Base-by-base conservation (phyloP, 2,797 vertebrate genomes). In the Acrossocheilus wenchowensis region DNA sequence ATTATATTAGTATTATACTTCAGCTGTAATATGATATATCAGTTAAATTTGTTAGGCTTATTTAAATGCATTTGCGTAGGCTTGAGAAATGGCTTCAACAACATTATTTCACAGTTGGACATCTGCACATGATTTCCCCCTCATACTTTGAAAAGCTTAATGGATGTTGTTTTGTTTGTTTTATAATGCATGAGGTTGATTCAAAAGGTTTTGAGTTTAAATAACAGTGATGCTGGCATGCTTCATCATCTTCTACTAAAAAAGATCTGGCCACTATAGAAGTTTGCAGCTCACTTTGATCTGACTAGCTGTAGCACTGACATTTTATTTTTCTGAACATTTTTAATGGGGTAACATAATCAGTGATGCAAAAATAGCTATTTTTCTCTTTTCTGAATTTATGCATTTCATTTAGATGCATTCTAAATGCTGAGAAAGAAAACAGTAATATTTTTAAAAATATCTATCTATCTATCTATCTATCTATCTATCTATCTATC, bases 111-210 rank as follows among this genome's bases (percentile, higher is more conserved):
- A 81, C 41, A 26, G 14, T 48, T 15, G 41, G 72, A 34, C 34
- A 52, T 84, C 41, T 48, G 43, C 43, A 36, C 8, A n/a, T 14
- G 9, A 17, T 48, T 66, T 62, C 6, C 3, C 11, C 41, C 23
- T 64, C 21, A 2, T 26, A 41, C 23, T 71, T 52, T 50, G 71
- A 50, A 74, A 68, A 41, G 60, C 34, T 30, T 26, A 52, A 54
- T 60, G 60, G 57, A 71, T 43, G 74, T 72, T 79, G 34, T 78
- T 50, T 39, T 48, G 48, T 86, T 54, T 78, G 57, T 85, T 85
- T 83, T 74, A 82, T 85, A 82, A 82, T 83, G 41, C 52, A 80
- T 83, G 60, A 85, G 26, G 41, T 43, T 2, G 30, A 4, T 39
- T 73, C 23, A 60, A 43, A 57, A 43, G n/a, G 71, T 12, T 45